Base-by-base conservation (phyloP, 2,797 vertebrate species). In the Silurus lanzhouensis region DNA sequence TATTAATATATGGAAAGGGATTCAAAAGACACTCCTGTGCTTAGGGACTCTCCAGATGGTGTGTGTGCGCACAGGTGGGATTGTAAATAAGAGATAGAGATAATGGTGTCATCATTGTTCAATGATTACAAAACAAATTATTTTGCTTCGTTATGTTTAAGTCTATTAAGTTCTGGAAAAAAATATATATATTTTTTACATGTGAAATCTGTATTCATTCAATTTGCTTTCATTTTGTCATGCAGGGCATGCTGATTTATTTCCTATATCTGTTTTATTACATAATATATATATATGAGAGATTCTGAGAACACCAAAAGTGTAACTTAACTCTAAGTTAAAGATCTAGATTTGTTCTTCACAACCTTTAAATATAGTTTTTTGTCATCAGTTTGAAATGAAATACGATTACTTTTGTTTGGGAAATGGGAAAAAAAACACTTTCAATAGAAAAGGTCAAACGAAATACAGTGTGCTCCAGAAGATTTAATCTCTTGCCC, bases 371-470 rank as follows among this genome's bases (percentile, higher is more conserved):
- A 77, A 85, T 60, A 64, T 38, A 6, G 15, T 17, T 71, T 38
- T 85, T 48, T 75, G 19, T 9, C 52, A 27, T 61, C 70, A 66
- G 25, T 66, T 74, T 81, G 25, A 74, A 81, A 81, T 7, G 20
- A 72, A 81, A 75, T 20, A 78, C n/a, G 31, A 79, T 61, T 77
- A 77, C 55, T 77, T 31, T 77, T 79, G 31, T 63, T 79, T n/a
- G 7, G 25, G 58, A 19, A 85, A 74, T 75, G 58, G 46, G 1
- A 2, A 20, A 71, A 81, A 78, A 78, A 77, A 75, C 14, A 38
- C 55, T 27, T 85, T 57, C 60, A 66, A 27, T 27, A 85, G 61
- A 64, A 82, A 82, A 76, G 80, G 84, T 82, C 79, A 86, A 57
- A 74, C 27, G 6, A 48, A 81, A 52, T 48, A 58, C 68, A 66